phyloP scores from a whole-genome alignment of 2,888 invertebrate species.

The Sinotaia quadrata region DNA sequence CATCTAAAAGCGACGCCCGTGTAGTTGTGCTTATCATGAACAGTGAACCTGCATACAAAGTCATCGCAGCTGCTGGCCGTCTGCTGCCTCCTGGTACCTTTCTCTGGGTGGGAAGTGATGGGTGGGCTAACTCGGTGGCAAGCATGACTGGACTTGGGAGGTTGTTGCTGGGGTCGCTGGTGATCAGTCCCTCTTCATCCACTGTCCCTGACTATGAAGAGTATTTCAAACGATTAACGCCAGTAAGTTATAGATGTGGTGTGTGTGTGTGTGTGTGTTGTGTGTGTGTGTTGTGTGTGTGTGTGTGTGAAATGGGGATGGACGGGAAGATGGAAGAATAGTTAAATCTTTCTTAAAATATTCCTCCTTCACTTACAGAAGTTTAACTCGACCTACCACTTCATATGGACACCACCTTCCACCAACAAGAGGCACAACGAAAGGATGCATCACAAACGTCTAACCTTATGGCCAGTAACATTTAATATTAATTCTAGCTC shows the following conservation, averaged over 20 bases:
- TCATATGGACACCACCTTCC: no score
- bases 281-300: background rate
- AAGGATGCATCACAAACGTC: no score
- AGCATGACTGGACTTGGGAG: slow-evolving; percentile 37
- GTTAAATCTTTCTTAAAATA: no score
- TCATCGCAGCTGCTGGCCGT: slow-evolving; percentile 40
- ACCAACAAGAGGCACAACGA: no score
- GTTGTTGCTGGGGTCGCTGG: slow-evolving; percentile 43
- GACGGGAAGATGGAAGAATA: no score
- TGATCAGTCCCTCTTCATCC: slow-evolving; percentile 29
- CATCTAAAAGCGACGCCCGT: background rate
- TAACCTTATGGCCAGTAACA: no score
- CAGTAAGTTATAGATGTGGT: no score
- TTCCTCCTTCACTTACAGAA: no score
- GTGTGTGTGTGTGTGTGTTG: no score
- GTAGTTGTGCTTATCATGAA: background rate
- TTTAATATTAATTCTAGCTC: no score
- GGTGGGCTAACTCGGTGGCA: slow-evolving; percentile 31
- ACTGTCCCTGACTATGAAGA: slow-evolving; percentile 11
- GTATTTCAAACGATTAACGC: slow-evolving; percentile 4
- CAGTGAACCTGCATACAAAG: background rate
- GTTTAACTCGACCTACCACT: no score
- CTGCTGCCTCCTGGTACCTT: slow-evolving; percentile 41
- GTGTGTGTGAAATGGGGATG: no score
- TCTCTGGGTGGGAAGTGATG: slow-evolving; percentile 57